phyloP scores from a whole-genome alignment of 1,140 invertebrate genomes.

The Zaprionus kolodkinae region DNA sequence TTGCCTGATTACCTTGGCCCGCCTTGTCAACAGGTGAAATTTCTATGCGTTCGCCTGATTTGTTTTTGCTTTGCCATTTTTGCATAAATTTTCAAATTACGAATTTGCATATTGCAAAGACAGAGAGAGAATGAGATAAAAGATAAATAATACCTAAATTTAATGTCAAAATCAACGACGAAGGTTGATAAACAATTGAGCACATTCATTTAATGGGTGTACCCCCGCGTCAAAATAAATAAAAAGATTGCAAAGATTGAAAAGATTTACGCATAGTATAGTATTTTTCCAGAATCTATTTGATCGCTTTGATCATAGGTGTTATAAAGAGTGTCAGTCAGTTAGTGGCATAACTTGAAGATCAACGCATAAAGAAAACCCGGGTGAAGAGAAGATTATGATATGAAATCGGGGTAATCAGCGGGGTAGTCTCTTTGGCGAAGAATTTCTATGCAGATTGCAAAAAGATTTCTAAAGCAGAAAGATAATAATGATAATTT shows the following conservation, averaged over 20 bases:
- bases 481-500: not conserved
- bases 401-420: not conserved
- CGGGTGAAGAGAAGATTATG: not conserved
- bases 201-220: conserved; percentile 60
- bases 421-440: not conserved
- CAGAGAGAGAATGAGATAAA: conserved; percentile 2
- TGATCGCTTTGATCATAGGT: not conserved
- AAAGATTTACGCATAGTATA: conserved; percentile 10
- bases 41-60: conserved; percentile 63
- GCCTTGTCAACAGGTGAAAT: conserved; percentile 71
- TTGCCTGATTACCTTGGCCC: conserved; percentile 64
- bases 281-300: conserved; percentile 24
- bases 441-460: not conserved
- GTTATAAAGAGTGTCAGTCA: conserved; percentile 18
- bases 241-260: conserved; percentile 27
- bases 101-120: conserved; percentile 65
- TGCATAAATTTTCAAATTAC: conserved; percentile 61
- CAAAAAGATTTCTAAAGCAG: not conserved
- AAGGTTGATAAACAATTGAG: conserved; percentile 69
- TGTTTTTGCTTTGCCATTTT: conserved; percentile 51
- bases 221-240: conserved; percentile 24
- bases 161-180: conserved; percentile 61
- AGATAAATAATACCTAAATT: conserved; percentile 62
- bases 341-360: conserved; percentile 2
- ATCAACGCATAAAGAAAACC: conserved; percentile 13